Conservation (phyloP, 2,113 vertebrate species). For the Crotalus helleri region DNA sequence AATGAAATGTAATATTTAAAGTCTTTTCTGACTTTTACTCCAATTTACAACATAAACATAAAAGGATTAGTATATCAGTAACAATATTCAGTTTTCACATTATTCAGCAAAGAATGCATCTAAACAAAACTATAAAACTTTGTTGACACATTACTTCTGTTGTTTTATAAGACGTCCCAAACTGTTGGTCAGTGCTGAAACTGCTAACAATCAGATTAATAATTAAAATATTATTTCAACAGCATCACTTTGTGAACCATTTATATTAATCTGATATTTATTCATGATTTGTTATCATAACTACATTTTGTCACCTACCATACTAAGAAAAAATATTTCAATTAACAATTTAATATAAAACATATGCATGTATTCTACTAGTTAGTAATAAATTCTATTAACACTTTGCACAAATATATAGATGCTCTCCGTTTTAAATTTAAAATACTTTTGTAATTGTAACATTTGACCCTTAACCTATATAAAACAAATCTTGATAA, state of each 20-base stretch:
- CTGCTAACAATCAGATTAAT: neutral
- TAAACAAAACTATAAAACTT: neutral
- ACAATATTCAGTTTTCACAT: neutral
- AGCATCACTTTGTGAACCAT: neutral
- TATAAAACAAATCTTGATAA: neutral
- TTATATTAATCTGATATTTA: neutral
- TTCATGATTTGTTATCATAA: neutral
- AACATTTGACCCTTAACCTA: neutral
- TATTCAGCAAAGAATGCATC: neutral
- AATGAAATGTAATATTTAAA: neutral
- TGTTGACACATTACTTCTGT: neutral
- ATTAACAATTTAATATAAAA: conserved; percentile 6
- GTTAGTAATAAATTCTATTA: neutral
- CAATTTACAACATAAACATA: conserved; percentile 1
- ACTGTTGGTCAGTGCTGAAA: neutral
- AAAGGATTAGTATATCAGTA: neutral
- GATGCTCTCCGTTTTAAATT: neutral
- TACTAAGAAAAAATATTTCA: conserved; percentile 11
- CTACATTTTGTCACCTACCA: neutral
- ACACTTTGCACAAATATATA: neutral
- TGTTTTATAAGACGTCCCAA: neutral
- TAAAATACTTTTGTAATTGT: neutral
- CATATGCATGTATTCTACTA: neutral
- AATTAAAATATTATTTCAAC: neutral
- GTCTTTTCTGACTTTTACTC: conserved; percentile 8